phyloP scores from a whole-genome alignment of 1,140 invertebrate species.

The Littorina saxatilis region DNA sequence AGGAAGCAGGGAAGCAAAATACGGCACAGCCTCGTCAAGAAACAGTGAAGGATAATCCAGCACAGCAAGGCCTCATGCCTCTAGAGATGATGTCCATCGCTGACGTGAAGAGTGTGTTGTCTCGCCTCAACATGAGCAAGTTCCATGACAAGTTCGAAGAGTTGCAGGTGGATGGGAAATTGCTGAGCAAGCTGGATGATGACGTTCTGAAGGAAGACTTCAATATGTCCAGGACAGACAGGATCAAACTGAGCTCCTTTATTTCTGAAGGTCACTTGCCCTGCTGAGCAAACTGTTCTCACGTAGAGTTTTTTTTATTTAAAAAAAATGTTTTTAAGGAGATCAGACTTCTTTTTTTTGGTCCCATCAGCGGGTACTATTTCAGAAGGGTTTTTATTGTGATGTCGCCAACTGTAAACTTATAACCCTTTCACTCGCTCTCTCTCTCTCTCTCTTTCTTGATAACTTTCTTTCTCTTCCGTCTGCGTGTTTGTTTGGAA shows the following conservation, averaged over 20 bases:
- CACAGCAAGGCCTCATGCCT: not conserved
- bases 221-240: not conserved
- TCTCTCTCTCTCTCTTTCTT: too few species aligned
- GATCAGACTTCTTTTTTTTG: too few species aligned
- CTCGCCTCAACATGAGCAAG: not conserved
- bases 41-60: not conserved
- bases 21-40: not conserved
- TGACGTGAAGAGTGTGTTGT: not conserved
- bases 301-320: too few species aligned
- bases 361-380: too few species aligned
- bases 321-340: too few species aligned
- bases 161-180: not conserved
- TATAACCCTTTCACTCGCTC: too few species aligned
- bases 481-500: too few species aligned
- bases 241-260: not conserved
- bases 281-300: too few species aligned
- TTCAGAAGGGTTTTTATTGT: too few species aligned
- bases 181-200: not conserved
- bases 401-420: too few species aligned
- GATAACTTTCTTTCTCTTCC: too few species aligned
- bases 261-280: not conserved
- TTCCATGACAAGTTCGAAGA: not conserved
- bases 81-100: not conserved
- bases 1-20: too few species aligned
- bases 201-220: conserved; percentile 6